Conservation (phyloP, 2,113 vertebrate genomes). For the Petrocephalus microphthalmus region DNA sequence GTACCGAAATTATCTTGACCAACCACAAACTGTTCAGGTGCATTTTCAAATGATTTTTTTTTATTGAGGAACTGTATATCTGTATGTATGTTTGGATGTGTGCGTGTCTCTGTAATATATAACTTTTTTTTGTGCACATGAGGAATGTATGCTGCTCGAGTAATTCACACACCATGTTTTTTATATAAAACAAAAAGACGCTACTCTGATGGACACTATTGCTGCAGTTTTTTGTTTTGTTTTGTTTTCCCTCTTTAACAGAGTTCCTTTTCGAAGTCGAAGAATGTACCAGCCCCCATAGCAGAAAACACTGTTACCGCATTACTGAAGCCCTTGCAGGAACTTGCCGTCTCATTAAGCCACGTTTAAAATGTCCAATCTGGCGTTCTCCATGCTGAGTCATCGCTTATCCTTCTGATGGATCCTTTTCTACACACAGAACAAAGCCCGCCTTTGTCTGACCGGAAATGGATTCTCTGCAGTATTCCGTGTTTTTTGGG, state of each 20-base stretch:
- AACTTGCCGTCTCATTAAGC: not conserved
- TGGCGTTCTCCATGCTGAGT: not conserved
- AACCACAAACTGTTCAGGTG: not conserved
- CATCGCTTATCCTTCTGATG: not conserved
- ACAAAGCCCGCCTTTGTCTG: not conserved
- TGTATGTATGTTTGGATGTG: conserved; percentile 15
- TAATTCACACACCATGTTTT: not conserved
- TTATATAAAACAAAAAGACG: not conserved
- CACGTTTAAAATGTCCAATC: not conserved
- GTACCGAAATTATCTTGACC: not conserved
- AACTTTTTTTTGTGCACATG: not conserved
- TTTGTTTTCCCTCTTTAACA: not conserved
- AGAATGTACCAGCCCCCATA: not conserved
- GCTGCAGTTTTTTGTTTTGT: no score
- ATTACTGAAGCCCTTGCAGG: not conserved
- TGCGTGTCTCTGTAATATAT: not conserved
- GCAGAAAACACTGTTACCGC: not conserved
- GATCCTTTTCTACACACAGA: not conserved
- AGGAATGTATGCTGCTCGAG: not conserved
- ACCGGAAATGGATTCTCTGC: not conserved
- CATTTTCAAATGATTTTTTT: conserved; percentile 10
- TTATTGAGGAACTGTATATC: not conserved
- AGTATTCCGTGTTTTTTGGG: not conserved
- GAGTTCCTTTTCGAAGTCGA: not conserved
- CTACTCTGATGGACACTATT: not conserved